Base-by-base conservation (phyloP, 2,113 vertebrate genomes). In the Myrmophylax atrothorax region DNA sequence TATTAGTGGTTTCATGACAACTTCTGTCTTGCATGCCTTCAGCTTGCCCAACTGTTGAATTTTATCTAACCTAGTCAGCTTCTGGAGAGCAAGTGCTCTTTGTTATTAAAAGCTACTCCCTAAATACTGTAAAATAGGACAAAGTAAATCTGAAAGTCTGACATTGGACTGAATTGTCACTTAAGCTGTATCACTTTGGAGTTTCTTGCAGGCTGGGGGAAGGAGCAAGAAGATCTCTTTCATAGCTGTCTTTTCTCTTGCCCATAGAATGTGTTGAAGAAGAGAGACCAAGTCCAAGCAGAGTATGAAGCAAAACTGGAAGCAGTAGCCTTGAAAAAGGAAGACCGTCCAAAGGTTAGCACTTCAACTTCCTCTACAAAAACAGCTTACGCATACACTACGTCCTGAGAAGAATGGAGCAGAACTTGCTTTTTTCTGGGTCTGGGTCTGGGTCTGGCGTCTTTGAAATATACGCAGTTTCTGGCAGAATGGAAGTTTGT, bases 241-340 rank as follows among this genome's bases (percentile, higher is more conserved):
- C 18, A 78, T 23, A 75, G 2, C 17, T 94, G 40, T 93, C 18
- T 91, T 79, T 67, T 96, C 47, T 97, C 28, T 77, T 33, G 83
- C n/a, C 62, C 46, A 6, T 93, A 99, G 99, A 99, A 97, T 31
- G 99, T 99, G 28, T 79, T 99, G 96, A 99, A 99, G 98, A 99
- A 99, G 97, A 98, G 99, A 91, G 99, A 99, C 95, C 99, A 99
- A 89, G 99, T 99, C 80, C 99, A 99, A 98, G 99, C 99, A 0
- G 99, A 99, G 87, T 99, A 99, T 22, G 99, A 99, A 97, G 98
- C 99, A 88, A 99, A 99, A 93, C 97, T 99, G 80, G 99, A 99
- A 97, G 98, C 98, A 12, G 98, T 99, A 78, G 96, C 98, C 49
- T 97, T 99, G 67, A 98, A 98, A 81, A 99, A 98, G 97, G 99